Evolutionary conservation across 2,888 invertebrate genomes (phyloP).

Genomic region (Meliscaeva auricollis): DNA sequence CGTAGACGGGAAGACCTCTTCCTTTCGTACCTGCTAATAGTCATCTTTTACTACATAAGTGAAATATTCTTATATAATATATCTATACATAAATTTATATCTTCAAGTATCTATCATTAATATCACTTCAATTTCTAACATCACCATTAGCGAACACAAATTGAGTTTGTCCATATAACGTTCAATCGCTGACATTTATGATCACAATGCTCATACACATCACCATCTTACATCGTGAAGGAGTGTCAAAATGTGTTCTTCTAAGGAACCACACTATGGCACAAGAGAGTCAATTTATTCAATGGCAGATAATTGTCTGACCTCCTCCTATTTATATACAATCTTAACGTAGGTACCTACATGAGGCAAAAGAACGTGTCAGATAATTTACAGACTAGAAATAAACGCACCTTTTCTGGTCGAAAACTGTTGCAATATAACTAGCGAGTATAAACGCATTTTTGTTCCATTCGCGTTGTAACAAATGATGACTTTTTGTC

Average conservation of each 20-base stretch:
- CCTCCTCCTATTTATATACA: constrained; percentile 39
- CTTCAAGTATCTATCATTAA: not conserved
- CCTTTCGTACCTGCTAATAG: too few species aligned
- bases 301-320: constrained; percentile 44
- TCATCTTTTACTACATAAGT: too few species aligned
- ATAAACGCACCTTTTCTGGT: constrained; percentile 68
- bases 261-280: constrained; percentile 26
- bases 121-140: constrained; percentile 18
- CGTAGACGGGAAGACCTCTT: too few species aligned
- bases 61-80: too few species aligned
- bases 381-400: constrained; percentile 12
- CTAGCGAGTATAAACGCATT: constrained; percentile 36
- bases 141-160: constrained; percentile 34
- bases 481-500: constrained; percentile 79
- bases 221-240: constrained; percentile 33
- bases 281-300: constrained; percentile 56
- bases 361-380: not conserved
- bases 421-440: constrained; percentile 53
- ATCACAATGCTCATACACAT: constrained; percentile 19
- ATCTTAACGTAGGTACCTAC: constrained; percentile 11
- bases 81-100: too few species aligned
- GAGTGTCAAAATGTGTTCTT: constrained; percentile 48
- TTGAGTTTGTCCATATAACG: constrained; percentile 47
- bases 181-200: constrained; percentile 58
- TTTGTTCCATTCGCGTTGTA: constrained; percentile 70